Percentiles rank a stretch among this genome's conserved stretches.
phyloP scores from a whole-genome alignment of 2,888 invertebrate genomes.

The Sarcophaga variegata region DNA sequence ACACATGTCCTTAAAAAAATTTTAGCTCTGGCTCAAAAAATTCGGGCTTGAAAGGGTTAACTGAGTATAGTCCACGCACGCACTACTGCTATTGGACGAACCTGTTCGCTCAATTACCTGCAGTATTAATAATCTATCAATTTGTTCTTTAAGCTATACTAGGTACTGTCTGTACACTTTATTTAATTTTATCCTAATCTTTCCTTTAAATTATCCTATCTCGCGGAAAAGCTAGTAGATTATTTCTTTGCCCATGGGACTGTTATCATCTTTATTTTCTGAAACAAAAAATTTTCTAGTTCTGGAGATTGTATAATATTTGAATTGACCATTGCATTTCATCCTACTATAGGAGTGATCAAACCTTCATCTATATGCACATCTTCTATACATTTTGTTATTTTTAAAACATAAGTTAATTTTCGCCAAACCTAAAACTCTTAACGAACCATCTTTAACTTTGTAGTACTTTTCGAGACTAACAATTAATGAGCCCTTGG shows the following conservation, averaged over 20 bases:
- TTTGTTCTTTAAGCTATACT: conserved; percentile 24
- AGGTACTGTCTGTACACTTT: background rate
- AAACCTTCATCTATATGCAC: background rate
- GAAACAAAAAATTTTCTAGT: background rate
- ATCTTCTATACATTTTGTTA: conserved; percentile 29
- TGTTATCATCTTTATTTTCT: background rate
- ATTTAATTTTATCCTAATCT: background rate
- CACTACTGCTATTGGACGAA: conserved; percentile 41
- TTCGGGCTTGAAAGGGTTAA: background rate
- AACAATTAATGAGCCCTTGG: background rate
- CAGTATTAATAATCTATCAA: conserved; percentile 12
- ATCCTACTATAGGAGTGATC: background rate
- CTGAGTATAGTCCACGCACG: conserved; percentile 42
- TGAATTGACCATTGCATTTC: background rate
- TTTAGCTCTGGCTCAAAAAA: too few relatives aligned
- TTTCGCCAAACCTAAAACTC: conserved; percentile 47
- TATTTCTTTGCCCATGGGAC: background rate
- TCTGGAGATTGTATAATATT: conserved; percentile 9
- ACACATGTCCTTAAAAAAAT: too few relatives aligned
- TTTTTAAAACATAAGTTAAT: conserved; percentile 40
- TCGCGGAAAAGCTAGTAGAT: background rate
- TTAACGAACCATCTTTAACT: background rate
- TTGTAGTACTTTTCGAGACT: too few relatives aligned
- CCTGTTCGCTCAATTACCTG: conserved; percentile 33
- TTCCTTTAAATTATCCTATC: background rate